These are phyloP conservation scores for Dendropsophus ebraccatus DNA, from an alignment of 2,113 vertebrate species.

Conservation along the genomic window DNA sequence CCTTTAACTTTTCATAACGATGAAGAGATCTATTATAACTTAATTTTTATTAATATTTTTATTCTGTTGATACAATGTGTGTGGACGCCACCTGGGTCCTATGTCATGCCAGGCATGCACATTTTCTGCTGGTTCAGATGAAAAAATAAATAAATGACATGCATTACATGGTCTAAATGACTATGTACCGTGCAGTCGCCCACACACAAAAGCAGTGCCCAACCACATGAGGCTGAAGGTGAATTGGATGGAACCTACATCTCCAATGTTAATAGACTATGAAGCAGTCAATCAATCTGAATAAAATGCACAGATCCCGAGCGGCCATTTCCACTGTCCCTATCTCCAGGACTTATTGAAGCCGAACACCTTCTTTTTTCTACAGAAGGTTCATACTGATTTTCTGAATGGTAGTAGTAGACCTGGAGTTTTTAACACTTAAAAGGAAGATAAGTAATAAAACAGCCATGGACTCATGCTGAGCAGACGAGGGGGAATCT, in stretches of 20 bases:
- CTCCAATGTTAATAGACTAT: not conserved
- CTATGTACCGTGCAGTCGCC: too few species aligned
- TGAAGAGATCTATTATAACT: too few species aligned
- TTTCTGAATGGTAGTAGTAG: not conserved
- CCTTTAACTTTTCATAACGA: too few species aligned
- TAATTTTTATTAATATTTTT: too few species aligned
- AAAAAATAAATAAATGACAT: too few species aligned
- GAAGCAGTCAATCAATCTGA: not conserved
- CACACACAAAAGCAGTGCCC: too few species aligned
- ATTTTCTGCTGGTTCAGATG: too few species aligned
- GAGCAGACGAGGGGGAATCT: constrained; percentile 16
- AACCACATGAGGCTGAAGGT: too few species aligned
- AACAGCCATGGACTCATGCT: not conserved
- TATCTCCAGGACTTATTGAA: not conserved
- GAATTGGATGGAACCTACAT: not conserved
- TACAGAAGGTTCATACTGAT: not conserved
- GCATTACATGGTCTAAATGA: too few species aligned
- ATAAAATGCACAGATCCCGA: not conserved
- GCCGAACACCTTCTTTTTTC: not conserved
- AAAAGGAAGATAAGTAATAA: not conserved
- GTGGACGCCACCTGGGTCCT: too few species aligned
- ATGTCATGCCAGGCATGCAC: too few species aligned
- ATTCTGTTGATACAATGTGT: too few species aligned
- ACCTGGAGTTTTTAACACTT: not conserved
- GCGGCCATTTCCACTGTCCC: not conserved